Evolutionary conservation across 2,113 vertebrate genomes (phyloP).

Genomic region (Rynchops niger): DNA sequence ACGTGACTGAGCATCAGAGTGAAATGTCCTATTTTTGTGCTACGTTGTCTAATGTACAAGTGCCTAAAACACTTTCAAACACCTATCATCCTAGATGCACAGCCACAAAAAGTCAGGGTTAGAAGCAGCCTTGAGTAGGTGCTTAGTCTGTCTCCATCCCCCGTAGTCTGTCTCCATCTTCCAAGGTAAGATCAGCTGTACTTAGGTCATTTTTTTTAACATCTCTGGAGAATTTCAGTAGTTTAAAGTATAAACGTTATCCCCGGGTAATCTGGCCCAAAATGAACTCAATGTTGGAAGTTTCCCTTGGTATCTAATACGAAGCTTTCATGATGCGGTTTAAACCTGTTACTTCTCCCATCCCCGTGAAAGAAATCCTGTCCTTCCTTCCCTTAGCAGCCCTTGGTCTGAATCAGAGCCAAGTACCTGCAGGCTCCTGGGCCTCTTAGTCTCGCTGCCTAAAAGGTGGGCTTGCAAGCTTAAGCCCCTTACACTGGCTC

Average conservation of each 20-base stretch:
- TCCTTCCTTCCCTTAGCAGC: background rate
- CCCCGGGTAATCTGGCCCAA: background rate
- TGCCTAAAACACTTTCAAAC: background rate
- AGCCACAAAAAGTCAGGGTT: background rate
- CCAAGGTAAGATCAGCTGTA: background rate
- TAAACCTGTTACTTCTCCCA: background rate
- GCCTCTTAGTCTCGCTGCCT: background rate
- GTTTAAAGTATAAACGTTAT: background rate
- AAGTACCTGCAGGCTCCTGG: accelerated
- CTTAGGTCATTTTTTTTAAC: background rate
- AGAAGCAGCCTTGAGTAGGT: background rate
- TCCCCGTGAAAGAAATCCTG: too few relatives aligned
- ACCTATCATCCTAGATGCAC: background rate
- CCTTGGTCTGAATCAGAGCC: background rate
- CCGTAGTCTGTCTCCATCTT: background rate
- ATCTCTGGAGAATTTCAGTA: background rate
- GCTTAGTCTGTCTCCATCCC: background rate
- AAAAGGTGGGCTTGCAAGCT: background rate
- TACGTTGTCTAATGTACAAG: background rate
- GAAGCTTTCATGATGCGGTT: background rate
- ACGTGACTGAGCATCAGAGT: accelerated
- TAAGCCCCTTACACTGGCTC: background rate
- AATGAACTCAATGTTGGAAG: background rate
- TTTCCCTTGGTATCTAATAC: background rate
- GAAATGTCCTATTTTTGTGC: background rate